Percentiles rank a stretch among this genome's conserved stretches.
Evolutionary conservation across 2,888 invertebrate genomes (phyloP).

Genomic region (Drosophila heteroneura): DNA sequence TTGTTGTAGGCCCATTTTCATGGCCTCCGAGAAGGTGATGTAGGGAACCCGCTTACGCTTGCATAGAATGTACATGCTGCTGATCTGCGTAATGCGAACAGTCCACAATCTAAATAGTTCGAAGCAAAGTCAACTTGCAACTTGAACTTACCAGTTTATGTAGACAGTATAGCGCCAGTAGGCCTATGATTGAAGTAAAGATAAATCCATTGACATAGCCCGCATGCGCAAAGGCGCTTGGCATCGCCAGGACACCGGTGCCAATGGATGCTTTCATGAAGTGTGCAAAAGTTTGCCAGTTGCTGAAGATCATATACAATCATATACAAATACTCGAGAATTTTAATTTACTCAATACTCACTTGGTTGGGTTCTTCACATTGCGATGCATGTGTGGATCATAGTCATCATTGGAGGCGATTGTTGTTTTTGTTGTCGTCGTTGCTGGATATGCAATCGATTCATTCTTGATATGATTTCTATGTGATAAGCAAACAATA

Average conservation of each 20-base stretch:
- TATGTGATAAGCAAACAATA: slow-evolving; percentile 29
- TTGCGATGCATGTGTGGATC: slow-evolving; percentile 92
- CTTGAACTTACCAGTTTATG: slow-evolving; percentile 91
- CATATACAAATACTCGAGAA: neutral
- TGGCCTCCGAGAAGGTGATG: slow-evolving; percentile 93
- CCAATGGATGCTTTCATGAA: slow-evolving; percentile 98
- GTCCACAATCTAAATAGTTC: neutral
- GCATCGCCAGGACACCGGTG: slow-evolving; percentile 98
- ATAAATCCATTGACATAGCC: slow-evolving; percentile 95
- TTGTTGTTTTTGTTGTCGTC: neutral
- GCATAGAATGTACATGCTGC: slow-evolving; percentile 85
- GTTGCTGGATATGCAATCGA: slow-evolving; percentile 28
- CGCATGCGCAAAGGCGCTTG: slow-evolving; percentile 93
- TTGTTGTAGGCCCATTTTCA: slow-evolving; percentile 90
- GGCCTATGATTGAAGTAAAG: slow-evolving; percentile 93
- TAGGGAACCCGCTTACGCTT: slow-evolving; percentile 90
- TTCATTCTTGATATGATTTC: slow-evolving; percentile 49
- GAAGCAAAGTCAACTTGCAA: no score
- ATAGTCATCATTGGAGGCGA: slow-evolving; percentile 86
- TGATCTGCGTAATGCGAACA: slow-evolving; percentile 63
- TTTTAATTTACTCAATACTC: slow-evolving; percentile 79
- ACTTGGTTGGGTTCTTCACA: slow-evolving; percentile 91
- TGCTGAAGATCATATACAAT: slow-evolving; percentile 87
- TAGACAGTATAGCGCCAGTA: slow-evolving; percentile 97
- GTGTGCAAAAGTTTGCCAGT: slow-evolving; percentile 95